Conservation (phyloP, 2,888 invertebrate genomes). For the Taphrorychus bicolor region DNA sequence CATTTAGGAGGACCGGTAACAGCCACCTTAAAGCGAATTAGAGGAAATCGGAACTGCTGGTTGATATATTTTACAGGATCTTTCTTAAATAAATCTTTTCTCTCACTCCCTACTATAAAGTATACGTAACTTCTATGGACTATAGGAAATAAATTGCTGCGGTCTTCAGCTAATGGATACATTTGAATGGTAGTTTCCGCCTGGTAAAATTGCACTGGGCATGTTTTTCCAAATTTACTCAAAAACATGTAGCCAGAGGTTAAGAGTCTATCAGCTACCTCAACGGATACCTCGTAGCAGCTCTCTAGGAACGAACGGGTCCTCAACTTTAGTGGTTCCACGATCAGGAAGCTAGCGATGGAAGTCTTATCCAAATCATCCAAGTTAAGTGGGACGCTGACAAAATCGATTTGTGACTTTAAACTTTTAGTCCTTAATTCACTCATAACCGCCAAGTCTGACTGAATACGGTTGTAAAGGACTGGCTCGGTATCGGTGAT, state of each 20-base stretch:
- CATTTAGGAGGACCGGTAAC: constrained; percentile 70
- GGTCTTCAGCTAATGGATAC: constrained; percentile 60
- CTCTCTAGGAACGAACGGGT: constrained; percentile 65
- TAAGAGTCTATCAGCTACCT: constrained; percentile 66
- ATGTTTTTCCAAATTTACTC: constrained; percentile 69
- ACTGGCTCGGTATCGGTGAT: constrained; percentile 60
- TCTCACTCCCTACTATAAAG: constrained; percentile 63
- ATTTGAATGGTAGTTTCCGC: constrained; percentile 62
- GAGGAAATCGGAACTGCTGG: constrained; percentile 59
- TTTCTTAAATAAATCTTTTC: constrained; percentile 61
- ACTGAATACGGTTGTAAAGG: constrained; percentile 61
- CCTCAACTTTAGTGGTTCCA: constrained; percentile 59
- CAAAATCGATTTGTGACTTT: constrained; percentile 61
- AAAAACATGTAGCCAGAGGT: constrained; percentile 67
- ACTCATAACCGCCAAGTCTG: constrained; percentile 61
- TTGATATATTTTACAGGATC: constrained; percentile 66
- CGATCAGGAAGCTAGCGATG: constrained; percentile 48
- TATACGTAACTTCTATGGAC: constrained; percentile 68
- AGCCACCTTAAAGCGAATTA: constrained; percentile 64
- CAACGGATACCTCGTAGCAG: constrained; percentile 62
- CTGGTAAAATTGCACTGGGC: constrained; percentile 69
- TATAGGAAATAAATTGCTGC: constrained; percentile 63
- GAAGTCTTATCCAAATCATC: constrained; percentile 53
- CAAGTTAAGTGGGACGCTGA: constrained; percentile 58
- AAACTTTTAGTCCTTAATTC: constrained; percentile 56